Evolutionary conservation across 2,797 vertebrate genomes (phyloP).

Genomic region (Gephyroberyx darwinii): DNA sequence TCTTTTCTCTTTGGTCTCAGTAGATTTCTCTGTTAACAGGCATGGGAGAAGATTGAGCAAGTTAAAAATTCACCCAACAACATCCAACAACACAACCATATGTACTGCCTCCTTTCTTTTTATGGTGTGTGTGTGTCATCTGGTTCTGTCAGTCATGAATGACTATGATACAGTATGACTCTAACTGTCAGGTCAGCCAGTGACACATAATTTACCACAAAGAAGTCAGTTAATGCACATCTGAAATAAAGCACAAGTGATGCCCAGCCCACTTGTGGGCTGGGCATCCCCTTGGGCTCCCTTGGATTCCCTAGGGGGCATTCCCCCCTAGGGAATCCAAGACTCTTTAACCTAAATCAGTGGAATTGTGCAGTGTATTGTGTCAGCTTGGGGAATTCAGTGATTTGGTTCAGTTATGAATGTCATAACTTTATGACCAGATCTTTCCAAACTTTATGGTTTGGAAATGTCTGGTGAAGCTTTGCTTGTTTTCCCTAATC

Average conservation of each 20-base stretch:
- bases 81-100: slow-evolving; percentile 3
- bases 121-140: slow-evolving; percentile 1
- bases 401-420: too few relatives aligned
- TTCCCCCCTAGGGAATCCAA: too few relatives aligned
- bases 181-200: neutral
- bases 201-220: neutral
- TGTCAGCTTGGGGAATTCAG: too few relatives aligned
- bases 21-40: slow-evolving; percentile 19
- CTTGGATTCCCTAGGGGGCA: too few relatives aligned
- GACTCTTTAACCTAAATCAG: too few relatives aligned
- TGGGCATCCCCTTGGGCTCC: too few relatives aligned
- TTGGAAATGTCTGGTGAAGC: neutral
- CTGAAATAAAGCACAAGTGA: neutral
- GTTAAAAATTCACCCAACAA: slow-evolving; percentile 42
- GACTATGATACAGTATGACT: neutral
- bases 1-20: slow-evolving; percentile 14
- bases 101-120: neutral
- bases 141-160: slow-evolving; percentile 1
- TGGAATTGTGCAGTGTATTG: too few relatives aligned
- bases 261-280: too few relatives aligned
- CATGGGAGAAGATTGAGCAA: slow-evolving; percentile 23
- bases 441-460: too few relatives aligned
- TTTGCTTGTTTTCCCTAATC: slow-evolving; percentile 3
- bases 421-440: too few relatives aligned
- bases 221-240: neutral